A percentile compares a stretch with the other conserved stretches of the same genome.
Conservation (phyloP, 2,888 invertebrate genomes). For the Dynastes hyllus region DNA sequence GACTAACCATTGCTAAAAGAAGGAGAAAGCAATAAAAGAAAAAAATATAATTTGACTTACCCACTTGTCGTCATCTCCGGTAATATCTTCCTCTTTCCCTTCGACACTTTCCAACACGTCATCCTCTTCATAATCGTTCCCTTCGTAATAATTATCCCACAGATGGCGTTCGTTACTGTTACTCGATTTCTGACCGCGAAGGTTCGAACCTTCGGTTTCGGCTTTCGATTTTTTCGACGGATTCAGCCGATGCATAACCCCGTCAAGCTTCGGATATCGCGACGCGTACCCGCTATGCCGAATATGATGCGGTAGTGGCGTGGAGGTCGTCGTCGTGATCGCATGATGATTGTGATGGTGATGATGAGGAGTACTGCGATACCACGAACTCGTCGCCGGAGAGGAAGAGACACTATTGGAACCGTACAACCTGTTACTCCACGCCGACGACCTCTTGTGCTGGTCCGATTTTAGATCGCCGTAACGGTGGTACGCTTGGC, state of each 20-base stretch:
- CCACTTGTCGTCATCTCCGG: constrained; percentile 42
- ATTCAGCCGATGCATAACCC: constrained; percentile 46
- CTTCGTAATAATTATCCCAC: constrained; percentile 43
- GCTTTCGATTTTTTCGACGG: constrained; percentile 45
- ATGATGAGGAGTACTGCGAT: constrained; percentile 32
- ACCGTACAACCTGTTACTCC: constrained; percentile 30
- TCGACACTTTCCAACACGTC: constrained; percentile 30
- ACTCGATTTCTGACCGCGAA: constrained; percentile 4
- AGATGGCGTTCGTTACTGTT: constrained; percentile 11
- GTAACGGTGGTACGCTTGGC: constrained; percentile 43
- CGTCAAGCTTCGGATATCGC: constrained; percentile 46
- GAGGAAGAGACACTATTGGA: constrained; percentile 10
- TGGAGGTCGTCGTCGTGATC: constrained; percentile 37
- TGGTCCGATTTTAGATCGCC: constrained; percentile 34
- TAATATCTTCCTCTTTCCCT: constrained; percentile 37
- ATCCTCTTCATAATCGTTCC: constrained; percentile 44
- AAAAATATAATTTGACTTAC: constrained; percentile 20
- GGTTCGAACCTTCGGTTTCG: neutral
- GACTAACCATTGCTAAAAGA: neutral
- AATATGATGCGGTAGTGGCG: constrained; percentile 43
- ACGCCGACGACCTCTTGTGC: constrained; percentile 34
- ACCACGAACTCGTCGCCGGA: constrained; percentile 39
- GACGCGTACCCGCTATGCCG: constrained; percentile 48
- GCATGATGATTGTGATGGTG: constrained; percentile 3
- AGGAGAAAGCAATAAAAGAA: neutral